Percentiles rank a stretch among this genome's conserved stretches.
Evolutionary conservation across 1,140 invertebrate species (phyloP).

Genomic region (Dendrolimus punctatus): DNA sequence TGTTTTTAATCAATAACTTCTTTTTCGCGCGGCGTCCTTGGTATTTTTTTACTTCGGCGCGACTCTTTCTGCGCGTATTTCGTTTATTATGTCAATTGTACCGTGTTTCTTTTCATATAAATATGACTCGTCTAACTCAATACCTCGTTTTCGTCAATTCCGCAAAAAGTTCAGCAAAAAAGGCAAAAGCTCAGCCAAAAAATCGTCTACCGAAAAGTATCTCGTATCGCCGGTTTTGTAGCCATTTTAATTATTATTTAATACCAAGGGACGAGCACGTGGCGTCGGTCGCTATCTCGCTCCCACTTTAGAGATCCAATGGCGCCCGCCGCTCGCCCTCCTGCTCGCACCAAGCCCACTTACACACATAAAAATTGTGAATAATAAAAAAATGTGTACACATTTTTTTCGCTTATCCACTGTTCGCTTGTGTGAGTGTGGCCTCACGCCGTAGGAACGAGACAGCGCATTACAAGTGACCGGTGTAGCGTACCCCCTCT

Average conservation of each 20-base stretch:
- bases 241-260: constrained; percentile 72
- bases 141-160: constrained; percentile 45
- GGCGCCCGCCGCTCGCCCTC: constrained; percentile 30
- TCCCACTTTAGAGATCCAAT: constrained; percentile 17
- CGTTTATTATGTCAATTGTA: constrained; percentile 62
- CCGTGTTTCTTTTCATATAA: constrained; percentile 38
- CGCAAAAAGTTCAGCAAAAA: constrained; percentile 61
- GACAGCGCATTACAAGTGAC: constrained; percentile 40
- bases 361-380: constrained; percentile 71
- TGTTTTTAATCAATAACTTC: constrained; percentile 70
- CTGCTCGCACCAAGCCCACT: constrained; percentile 58
- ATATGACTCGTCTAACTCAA: constrained; percentile 22
- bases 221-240: constrained; percentile 65
- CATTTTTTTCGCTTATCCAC: constrained; percentile 70
- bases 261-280: constrained; percentile 69
- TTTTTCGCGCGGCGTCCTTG: constrained; percentile 66
- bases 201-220: constrained; percentile 67
- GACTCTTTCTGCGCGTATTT: constrained; percentile 64
- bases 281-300: constrained; percentile 47
- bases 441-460: constrained; percentile 56
- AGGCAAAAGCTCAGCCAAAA: constrained; percentile 62
- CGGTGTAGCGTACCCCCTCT: constrained; percentile 48
- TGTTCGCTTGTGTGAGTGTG: constrained; percentile 51
- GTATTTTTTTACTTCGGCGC: constrained; percentile 58
- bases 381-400: constrained; percentile 72